These are phyloP conservation scores for Acanthisitta chloris DNA, from an alignment of 2,113 vertebrate genomes.

Conservation along the genomic window DNA sequence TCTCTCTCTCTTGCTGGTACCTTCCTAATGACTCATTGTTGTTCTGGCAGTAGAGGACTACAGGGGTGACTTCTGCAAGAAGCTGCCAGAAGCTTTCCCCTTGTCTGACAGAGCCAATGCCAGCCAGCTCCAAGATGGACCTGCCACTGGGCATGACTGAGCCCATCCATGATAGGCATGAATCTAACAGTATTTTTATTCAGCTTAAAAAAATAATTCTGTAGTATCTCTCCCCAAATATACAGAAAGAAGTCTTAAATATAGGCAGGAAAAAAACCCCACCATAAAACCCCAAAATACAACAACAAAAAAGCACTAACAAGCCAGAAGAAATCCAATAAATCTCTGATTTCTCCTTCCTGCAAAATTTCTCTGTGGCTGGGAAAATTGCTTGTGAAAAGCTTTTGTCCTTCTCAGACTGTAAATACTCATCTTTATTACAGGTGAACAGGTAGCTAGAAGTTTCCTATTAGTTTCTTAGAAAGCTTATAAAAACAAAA, in stretches of 20 bases:
- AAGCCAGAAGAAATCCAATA: background rate
- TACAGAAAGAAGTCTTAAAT: background rate
- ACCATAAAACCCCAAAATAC: no score
- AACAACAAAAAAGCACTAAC: fast-evolving
- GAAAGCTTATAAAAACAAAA: background rate
- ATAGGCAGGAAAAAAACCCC: no score
- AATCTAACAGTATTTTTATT: background rate
- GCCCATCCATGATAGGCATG: background rate
- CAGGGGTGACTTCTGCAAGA: background rate
- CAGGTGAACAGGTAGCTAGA: background rate
- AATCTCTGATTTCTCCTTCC: background rate
- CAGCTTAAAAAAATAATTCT: background rate
- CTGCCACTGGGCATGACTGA: background rate
- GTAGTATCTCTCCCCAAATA: background rate
- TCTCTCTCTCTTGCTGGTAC: background rate
- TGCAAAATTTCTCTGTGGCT: background rate
- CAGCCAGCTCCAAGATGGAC: background rate
- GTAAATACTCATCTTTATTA: background rate
- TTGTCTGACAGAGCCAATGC: background rate
- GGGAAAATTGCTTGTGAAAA: background rate
- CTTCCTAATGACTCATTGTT: background rate
- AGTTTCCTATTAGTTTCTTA: background rate
- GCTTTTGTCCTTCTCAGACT: background rate
- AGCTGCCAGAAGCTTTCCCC: background rate
- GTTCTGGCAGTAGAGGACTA: fast-evolving